Base-by-base conservation (phyloP, 2,888 invertebrate genomes). In the Dicranocentrus wangi region DNA sequence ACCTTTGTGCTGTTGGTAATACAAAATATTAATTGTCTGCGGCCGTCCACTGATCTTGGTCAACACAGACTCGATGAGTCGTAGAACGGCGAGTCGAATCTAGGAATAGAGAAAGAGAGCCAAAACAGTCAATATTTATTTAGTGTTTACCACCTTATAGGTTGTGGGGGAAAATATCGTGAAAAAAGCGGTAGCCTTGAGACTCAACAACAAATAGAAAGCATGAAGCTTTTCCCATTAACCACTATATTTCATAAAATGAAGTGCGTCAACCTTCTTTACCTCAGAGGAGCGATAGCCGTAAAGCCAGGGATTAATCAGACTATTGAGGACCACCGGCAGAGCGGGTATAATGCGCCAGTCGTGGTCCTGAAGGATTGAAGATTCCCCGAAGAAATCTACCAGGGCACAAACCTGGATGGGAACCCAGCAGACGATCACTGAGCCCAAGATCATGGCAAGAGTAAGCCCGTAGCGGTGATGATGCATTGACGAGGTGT, bases 291-390 rank as follows among this genome's bases (percentile, higher is more conserved):
- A 92, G 83, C 92, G 90, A 87, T 91, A 92, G 1, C 92, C 92
- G 87, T 92, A 92, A 43, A 92, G 90, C 92, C 92, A 92, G 0
- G 92, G 92, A 87, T 92, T 92, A 78, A 91, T 89, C 7, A 92
- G 91, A 87, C 91, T 91, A 87, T 91, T 91, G 2, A 90, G 89
- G 58, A 92, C 88, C 17, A 92, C 91, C 1, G 92, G 91, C n/a
- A 92, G 88, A 2, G 91, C 90, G 43, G 92, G 88, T 88, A 91
- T 91, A 21, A 91, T 90, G 3, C 91, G 89, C 23, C 91, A 88
- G 90, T 91, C 90, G 43, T 90, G 89, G 43, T 85, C 83, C 21
- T 90, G 88, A 5, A 91, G 88, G 53, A 91, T 90, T 15, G 75
- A 70, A 21, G 75, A 70, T 10, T 82, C 25, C 19, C 79, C 79